A percentile compares a stretch with the other conserved stretches of the same genome.
phyloP scores from a whole-genome alignment of 2,113 vertebrate species.

The Dasyprocta punctata region DNA sequence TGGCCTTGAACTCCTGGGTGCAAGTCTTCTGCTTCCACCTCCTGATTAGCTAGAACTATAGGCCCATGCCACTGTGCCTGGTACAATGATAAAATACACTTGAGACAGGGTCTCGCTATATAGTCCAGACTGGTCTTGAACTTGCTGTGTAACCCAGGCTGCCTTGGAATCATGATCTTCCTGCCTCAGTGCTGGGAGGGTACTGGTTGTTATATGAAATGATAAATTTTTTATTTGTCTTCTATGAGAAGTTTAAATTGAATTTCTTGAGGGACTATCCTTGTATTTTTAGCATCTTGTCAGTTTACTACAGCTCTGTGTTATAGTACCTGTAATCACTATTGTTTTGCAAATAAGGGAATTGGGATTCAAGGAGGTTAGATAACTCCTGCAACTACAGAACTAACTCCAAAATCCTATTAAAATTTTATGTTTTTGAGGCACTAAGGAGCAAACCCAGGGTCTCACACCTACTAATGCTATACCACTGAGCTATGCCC shows the following conservation, averaged over 20 bases:
- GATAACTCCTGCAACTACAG: not conserved
- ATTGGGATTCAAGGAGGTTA: not conserved
- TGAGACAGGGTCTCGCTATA: not conserved
- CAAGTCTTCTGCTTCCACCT: not conserved
- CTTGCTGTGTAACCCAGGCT: not conserved
- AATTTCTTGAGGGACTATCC: not conserved
- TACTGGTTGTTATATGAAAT: not conserved
- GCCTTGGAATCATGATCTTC: not conserved
- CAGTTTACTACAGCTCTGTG: not conserved
- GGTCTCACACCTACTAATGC: not conserved
- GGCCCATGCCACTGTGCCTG: not conserved
- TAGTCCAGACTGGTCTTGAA: too few relatives aligned
- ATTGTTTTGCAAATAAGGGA: not conserved
- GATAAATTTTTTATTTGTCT: not conserved
- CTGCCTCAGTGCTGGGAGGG: not conserved
- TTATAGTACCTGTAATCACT: not conserved
- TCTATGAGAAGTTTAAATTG: not conserved
- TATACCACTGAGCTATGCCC: not conserved
- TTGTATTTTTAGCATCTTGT: not conserved
- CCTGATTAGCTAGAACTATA: not conserved
- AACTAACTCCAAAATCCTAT: not conserved
- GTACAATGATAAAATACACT: not conserved
- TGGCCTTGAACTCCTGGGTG: not conserved
- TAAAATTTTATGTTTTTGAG: not conserved
- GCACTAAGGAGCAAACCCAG: not conserved